phyloP scores from a whole-genome alignment of 1,140 invertebrate species.

The Centruroides sculpturatus region DNA sequence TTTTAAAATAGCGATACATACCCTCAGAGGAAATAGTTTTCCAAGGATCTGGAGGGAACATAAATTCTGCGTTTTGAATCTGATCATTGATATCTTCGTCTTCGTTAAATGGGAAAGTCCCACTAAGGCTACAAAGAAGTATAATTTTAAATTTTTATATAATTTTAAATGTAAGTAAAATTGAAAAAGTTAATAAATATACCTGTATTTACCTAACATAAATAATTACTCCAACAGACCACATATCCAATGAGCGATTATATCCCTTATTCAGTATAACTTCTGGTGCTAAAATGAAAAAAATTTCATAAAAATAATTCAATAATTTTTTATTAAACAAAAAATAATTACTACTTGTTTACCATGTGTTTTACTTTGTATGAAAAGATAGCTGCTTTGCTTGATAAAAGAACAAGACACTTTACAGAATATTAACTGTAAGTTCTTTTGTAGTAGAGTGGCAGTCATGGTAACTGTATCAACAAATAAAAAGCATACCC shows the following conservation, averaged over 20 bases:
- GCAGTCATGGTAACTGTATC: no score
- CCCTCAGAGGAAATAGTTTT: conserved; percentile 85
- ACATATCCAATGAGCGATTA: conserved; percentile 97
- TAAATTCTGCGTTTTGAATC: conserved; percentile 98
- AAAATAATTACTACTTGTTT: no score
- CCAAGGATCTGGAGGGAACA: conserved; percentile 98
- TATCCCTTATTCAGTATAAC: conserved; percentile 96
- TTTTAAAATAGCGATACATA: background rate
- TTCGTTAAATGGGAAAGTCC: conserved; percentile 98
- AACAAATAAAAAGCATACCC: no score
- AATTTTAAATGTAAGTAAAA: background rate
- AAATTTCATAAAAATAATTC: background rate
- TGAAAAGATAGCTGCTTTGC: no score
- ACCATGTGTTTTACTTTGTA: no score
- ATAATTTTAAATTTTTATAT: background rate
- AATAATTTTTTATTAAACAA: no score
- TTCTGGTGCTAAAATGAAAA: conserved; percentile 60
- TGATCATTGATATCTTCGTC: conserved; percentile 99
- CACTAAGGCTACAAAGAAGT: conserved; percentile 48
- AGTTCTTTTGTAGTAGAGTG: no score
- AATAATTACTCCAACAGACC: conserved; percentile 97
- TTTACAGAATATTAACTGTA: no score
- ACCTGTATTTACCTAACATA: conserved; percentile 49
- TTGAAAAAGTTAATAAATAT: background rate
- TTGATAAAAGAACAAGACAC: no score